Conservation (phyloP, 2,888 invertebrate genomes). For the Xestobium rufovillosum region DNA sequence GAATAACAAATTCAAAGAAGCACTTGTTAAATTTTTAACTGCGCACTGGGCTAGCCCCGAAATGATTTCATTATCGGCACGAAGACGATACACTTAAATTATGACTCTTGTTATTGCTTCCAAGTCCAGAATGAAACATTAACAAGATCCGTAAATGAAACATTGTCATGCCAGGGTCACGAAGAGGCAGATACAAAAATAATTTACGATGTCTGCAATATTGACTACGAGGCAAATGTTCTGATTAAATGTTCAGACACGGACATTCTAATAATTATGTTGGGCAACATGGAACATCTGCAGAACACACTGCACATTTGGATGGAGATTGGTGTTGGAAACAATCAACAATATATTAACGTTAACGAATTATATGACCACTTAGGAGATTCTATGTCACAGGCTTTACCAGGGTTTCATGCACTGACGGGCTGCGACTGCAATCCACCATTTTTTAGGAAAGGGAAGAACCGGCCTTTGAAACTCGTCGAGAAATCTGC, state of each 20-base stretch:
- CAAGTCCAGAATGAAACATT: slow-evolving; percentile 20
- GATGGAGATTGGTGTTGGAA: slow-evolving; percentile 23
- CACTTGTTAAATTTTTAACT: slow-evolving; percentile 24
- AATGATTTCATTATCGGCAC: slow-evolving; percentile 21
- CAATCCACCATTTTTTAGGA: slow-evolving; percentile 23
- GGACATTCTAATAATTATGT: slow-evolving; percentile 23
- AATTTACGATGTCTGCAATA: slow-evolving; percentile 14
- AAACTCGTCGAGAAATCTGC: slow-evolving; percentile 18
- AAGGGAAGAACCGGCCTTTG: slow-evolving; percentile 22
- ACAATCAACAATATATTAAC: slow-evolving; percentile 22
- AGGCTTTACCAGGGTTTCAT: slow-evolving; percentile 29
- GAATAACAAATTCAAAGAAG: slow-evolving; percentile 24
- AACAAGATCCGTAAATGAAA: slow-evolving; percentile 10
- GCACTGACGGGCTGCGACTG: slow-evolving; percentile 31
- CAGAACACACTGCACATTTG: slow-evolving; percentile 15
- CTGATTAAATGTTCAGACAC: slow-evolving; percentile 24
- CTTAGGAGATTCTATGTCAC: slow-evolving; percentile 23
- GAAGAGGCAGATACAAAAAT: slow-evolving; percentile 21
- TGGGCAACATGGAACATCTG: slow-evolving; percentile 22
- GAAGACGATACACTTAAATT: slow-evolving; percentile 18
- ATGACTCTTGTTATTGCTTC: slow-evolving; percentile 24
- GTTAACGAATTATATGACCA: slow-evolving; percentile 22
- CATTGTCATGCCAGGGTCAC: slow-evolving; percentile 16
- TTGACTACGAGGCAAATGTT: slow-evolving; percentile 14
- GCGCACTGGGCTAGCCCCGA: slow-evolving; percentile 22